phyloP scores from a whole-genome alignment of 2,888 invertebrate genomes.

The Seira musarum region DNA sequence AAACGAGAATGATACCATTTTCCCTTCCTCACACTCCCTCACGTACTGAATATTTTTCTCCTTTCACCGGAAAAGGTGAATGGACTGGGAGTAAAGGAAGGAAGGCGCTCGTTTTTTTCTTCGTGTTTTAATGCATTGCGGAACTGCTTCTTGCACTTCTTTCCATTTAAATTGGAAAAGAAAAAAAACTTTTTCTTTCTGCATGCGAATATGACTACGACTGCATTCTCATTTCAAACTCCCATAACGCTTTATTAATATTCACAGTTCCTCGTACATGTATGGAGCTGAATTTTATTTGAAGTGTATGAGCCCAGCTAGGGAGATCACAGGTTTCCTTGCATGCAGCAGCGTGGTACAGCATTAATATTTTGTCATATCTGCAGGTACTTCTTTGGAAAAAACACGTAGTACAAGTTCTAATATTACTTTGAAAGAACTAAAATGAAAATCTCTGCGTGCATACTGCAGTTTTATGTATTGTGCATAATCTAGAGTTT shows the following conservation, averaged over 20 bases:
- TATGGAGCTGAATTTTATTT: too few species aligned
- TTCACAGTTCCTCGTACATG: not conserved
- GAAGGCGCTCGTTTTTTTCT: conserved; percentile 28
- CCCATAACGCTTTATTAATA: not conserved
- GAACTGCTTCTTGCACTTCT: conserved; percentile 33
- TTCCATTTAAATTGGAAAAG: conserved; percentile 2
- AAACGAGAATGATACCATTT: not conserved
- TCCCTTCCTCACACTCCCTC: conserved; percentile 13
- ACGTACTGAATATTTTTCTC: conserved; percentile 11
- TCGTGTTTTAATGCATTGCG: conserved; percentile 34
- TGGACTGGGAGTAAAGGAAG: conserved; percentile 17
- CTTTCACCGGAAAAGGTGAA: conserved; percentile 48
- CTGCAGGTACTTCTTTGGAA: too few species aligned
- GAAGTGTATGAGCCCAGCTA: too few species aligned
- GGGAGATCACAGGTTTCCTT: too few species aligned
- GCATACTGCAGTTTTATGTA: too few species aligned
- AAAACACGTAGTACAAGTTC: too few species aligned
- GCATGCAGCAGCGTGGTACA: too few species aligned
- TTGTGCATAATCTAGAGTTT: too few species aligned
- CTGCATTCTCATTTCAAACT: not conserved
- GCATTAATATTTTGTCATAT: too few species aligned
- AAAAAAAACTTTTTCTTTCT: not conserved
- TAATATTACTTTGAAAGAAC: too few species aligned
- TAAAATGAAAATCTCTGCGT: too few species aligned
- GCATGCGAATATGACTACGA: too few species aligned